Conservation (phyloP, 1,140 invertebrate genomes). For the Nilaparvata lugens region DNA sequence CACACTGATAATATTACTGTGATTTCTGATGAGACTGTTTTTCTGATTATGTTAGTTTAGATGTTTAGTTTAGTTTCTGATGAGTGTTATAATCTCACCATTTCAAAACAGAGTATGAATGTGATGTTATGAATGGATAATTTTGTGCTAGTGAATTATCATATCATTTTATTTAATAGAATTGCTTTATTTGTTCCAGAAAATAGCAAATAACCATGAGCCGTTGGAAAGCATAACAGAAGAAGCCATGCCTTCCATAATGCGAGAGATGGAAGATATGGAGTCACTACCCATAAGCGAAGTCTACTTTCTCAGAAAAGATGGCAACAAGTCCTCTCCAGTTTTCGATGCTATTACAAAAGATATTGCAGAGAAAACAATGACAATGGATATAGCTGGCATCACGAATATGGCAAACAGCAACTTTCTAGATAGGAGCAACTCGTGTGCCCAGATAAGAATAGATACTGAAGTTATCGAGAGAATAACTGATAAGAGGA, state of each 20-base stretch:
- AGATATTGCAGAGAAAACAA: not conserved
- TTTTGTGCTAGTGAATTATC: too few relatives aligned
- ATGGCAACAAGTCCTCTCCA: not conserved
- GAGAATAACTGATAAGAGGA: not conserved
- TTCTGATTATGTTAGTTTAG: too few relatives aligned
- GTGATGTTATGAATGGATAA: too few relatives aligned
- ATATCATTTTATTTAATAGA: too few relatives aligned
- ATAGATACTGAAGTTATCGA: not conserved
- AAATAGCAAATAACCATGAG: not conserved
- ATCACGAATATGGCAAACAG: not conserved
- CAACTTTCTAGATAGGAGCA: not conserved
- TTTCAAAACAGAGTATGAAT: too few relatives aligned
- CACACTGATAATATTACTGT: too few relatives aligned
- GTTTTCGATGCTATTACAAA: not conserved
- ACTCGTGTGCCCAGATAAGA: not conserved
- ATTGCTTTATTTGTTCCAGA: too few relatives aligned
- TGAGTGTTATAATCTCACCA: too few relatives aligned
- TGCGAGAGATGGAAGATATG: not conserved
- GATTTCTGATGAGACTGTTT: too few relatives aligned
- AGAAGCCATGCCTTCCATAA: not conserved
- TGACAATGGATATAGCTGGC: not conserved
- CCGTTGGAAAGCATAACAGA: not conserved
- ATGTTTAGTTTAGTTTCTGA: too few relatives aligned
- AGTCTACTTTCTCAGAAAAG: not conserved
- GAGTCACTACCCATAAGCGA: not conserved